Conservation (phyloP, 1,140 invertebrate genomes). For the Drosophila nebulosa region DNA sequence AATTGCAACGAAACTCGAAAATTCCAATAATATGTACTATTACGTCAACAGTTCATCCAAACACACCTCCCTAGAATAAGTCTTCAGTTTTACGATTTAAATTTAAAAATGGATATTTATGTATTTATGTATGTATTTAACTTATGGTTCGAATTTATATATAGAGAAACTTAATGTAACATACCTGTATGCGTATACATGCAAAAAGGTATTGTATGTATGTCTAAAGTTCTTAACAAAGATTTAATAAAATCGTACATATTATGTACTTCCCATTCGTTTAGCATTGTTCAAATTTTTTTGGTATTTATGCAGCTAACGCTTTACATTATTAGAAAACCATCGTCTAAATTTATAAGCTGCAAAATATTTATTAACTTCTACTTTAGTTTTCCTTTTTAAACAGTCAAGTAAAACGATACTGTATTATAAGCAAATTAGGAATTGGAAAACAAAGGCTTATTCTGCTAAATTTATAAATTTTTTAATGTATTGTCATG, state of each 20-base stretch:
- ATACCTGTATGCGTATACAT: conserved; percentile 18
- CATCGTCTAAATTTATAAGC: too few species aligned
- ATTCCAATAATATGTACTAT: conserved; percentile 16
- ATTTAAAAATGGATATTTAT: conserved; percentile 39
- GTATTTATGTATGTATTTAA: conserved; percentile 35
- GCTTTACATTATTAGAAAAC: too few species aligned
- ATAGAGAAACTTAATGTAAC: conserved; percentile 44
- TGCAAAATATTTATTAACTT: too few species aligned
- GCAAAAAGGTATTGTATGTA: conserved; percentile 15
- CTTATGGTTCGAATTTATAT: conserved; percentile 60
- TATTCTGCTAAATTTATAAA: too few species aligned
- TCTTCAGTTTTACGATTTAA: conserved; percentile 29
- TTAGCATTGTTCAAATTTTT: neutral
- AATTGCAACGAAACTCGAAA: conserved; percentile 54
- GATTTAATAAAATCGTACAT: conserved; percentile 50
- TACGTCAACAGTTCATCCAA: conserved; percentile 29
- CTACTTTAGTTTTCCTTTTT: too few species aligned
- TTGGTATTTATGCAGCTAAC: neutral
- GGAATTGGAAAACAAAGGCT: too few species aligned
- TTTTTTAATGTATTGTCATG: too few species aligned
- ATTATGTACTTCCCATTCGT: conserved; percentile 17
- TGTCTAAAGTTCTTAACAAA: conserved; percentile 29
- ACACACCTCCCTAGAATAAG: conserved; percentile 40
- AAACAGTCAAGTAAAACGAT: too few species aligned
- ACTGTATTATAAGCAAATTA: too few species aligned